Percentiles rank a stretch among this genome's conserved stretches.
These are phyloP conservation scores for Bagarius yarrelli DNA, from an alignment of 2,113 vertebrate genomes.

Conservation along the genomic window DNA sequence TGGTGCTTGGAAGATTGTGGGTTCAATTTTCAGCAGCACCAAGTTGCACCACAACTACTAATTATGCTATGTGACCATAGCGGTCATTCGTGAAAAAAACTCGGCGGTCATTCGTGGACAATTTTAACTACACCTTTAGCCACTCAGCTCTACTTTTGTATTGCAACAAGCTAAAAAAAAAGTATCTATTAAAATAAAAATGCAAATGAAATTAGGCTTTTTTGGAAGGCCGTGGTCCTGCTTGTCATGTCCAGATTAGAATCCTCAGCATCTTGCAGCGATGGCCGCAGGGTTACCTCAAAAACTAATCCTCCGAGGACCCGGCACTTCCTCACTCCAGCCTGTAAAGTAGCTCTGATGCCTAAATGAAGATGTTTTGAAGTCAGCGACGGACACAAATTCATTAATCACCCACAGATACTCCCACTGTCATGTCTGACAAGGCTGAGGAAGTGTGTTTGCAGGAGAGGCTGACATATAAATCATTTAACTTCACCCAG, in stretches of 20 bases:
- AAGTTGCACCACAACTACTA: no score
- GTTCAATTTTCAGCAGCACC: no score
- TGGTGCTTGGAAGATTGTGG: no score
- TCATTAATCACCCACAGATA: constrained; percentile 58
- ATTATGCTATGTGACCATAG: no score
- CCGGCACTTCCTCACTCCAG: constrained; percentile 31
- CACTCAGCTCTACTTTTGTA: background rate
- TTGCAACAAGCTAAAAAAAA: background rate
- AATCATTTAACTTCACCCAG: constrained; percentile 58
- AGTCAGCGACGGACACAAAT: constrained; percentile 51
- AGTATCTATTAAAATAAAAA: background rate
- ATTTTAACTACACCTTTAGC: background rate
- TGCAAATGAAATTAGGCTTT: constrained; percentile 3
- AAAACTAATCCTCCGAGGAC: constrained; percentile 44
- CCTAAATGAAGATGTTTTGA: constrained; percentile 50
- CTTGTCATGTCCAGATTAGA: constrained; percentile 47
- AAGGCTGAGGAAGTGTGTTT: constrained; percentile 46
- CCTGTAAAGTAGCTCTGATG: constrained; percentile 25
- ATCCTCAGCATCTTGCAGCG: constrained; percentile 34
- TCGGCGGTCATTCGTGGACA: background rate
- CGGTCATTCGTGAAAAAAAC: background rate
- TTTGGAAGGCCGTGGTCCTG: constrained; percentile 24
- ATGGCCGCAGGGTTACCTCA: constrained; percentile 29
- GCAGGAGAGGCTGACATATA: constrained; percentile 50
- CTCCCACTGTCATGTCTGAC: constrained; percentile 51